phyloP scores from a whole-genome alignment of 2,888 invertebrate genomes.

The Xestobium rufovillosum region DNA sequence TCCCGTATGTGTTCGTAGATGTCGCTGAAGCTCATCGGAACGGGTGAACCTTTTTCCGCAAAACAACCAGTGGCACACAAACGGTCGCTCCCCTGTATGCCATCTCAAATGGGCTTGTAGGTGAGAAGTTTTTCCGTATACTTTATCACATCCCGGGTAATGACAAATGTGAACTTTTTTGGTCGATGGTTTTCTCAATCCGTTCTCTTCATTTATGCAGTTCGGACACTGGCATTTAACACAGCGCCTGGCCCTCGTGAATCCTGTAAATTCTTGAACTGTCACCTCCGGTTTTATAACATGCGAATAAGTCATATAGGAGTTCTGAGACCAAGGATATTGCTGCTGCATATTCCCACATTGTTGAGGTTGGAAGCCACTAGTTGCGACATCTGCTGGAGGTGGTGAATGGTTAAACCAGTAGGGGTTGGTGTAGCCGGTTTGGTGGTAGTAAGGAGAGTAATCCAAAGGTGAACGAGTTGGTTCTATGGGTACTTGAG shows the following conservation, averaged over 20 bases:
- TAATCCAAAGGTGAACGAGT: conserved; percentile 36
- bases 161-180: conserved; percentile 82
- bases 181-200: conserved; percentile 69
- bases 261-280: conserved; percentile 32
- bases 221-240: conserved; percentile 76
- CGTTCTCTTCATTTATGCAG: conserved; percentile 72
- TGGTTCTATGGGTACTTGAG: conserved; percentile 35
- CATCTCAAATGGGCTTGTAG: conserved; percentile 57
- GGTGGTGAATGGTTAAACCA: conserved; percentile 42
- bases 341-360: conserved; percentile 45
- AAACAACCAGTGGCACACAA: conserved; percentile 80
- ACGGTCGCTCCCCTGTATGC: conserved; percentile 91
- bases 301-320: conserved; percentile 31
- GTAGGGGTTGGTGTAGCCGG: conserved; percentile 35
- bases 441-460: conserved; percentile 29
- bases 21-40: conserved; percentile 85
- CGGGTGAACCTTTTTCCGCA: conserved; percentile 89
- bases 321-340: conserved; percentile 46
- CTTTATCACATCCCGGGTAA: conserved; percentile 77
- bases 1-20: conserved; percentile 81
- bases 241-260: conserved; percentile 56
- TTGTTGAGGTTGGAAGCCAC: conserved; percentile 46
- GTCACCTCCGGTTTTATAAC: conserved; percentile 44
- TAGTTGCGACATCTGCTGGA: conserved; percentile 37
- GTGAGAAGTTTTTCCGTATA: conserved; percentile 92